Conservation (phyloP, 2,888 invertebrate species). For the Lobophora halterata region DNA sequence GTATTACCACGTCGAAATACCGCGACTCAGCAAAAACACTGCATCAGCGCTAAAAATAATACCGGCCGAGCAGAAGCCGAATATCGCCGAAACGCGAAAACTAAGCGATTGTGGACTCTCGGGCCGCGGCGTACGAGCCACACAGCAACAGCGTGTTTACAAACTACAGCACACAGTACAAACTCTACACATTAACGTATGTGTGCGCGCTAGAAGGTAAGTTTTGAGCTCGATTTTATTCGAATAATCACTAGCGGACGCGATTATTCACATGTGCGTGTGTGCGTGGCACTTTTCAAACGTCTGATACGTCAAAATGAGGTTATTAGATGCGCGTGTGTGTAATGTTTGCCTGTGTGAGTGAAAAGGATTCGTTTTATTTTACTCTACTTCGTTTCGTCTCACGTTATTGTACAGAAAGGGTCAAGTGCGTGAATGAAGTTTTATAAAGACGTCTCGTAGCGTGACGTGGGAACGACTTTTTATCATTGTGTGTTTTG, state of each 20-base stretch:
- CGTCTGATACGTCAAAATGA: conserved; percentile 60
- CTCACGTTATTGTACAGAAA: conserved; percentile 57
- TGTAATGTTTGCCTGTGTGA: conserved; percentile 34
- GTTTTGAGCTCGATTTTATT: conserved; percentile 26
- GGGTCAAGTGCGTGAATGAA: conserved; percentile 71
- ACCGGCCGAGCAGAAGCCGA: conserved; percentile 30
- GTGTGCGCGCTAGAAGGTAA: conserved; percentile 37
- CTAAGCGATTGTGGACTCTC: conserved; percentile 61
- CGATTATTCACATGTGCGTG: conserved; percentile 13
- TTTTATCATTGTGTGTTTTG: conserved; percentile 50
- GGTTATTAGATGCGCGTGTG: conserved; percentile 55
- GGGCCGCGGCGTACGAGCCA: conserved; percentile 45
- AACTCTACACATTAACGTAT: no score
- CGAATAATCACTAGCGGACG: conserved; percentile 28
- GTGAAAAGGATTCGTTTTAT: conserved; percentile 56
- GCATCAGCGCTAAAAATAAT: conserved; percentile 77
- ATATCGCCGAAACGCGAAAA: conserved; percentile 12
- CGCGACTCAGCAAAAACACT: conserved; percentile 58
- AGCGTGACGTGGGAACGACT: conserved; percentile 63
- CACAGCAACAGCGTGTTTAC: conserved; percentile 28
- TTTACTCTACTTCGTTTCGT: conserved; percentile 63
- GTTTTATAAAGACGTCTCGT: conserved; percentile 68
- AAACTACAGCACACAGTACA: background rate
- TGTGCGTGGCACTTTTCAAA: conserved; percentile 44
- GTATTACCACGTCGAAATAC: conserved; percentile 35